phyloP scores from a whole-genome alignment of 1,140 invertebrate species.

The Orussus abietinus region DNA sequence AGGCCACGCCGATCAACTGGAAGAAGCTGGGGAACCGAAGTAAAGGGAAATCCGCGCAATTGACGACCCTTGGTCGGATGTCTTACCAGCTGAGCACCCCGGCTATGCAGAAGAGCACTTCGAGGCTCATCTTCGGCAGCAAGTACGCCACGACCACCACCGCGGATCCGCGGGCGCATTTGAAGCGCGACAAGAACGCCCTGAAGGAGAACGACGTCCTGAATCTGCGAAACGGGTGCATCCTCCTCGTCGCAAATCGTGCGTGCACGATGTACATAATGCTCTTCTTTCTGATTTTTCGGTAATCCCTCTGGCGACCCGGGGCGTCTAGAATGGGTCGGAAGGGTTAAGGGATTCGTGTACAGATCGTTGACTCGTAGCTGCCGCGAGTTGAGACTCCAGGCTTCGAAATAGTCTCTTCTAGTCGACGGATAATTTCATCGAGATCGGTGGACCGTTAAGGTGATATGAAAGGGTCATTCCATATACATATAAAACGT shows the following conservation, averaged over 20 bases:
- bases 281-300: slow-evolving; percentile 28
- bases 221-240: slow-evolving; percentile 22
- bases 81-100: slow-evolving; percentile 43
- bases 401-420: no score
- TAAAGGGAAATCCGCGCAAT: slow-evolving; percentile 31
- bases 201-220: slow-evolving; percentile 39
- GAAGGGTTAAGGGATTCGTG: no score
- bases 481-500: no score
- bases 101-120: slow-evolving; percentile 43
- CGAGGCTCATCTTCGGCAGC: slow-evolving; percentile 32
- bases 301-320: no score
- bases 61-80: slow-evolving; percentile 32
- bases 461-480: no score
- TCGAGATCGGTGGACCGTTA: no score
- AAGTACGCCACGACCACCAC: slow-evolving; percentile 52
- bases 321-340: no score
- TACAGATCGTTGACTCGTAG: no score
- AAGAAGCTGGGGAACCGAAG: slow-evolving; percentile 33
- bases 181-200: slow-evolving; percentile 40
- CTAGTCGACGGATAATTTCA: no score
- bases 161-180: slow-evolving; percentile 39
- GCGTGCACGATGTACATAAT: slow-evolving; percentile 25
- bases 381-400: no score
- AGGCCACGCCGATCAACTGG: slow-evolving; percentile 53
- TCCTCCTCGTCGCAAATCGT: slow-evolving; percentile 15